These are phyloP conservation scores for Xenotilapia longispinis DNA, from an alignment of 2,113 vertebrate genomes.

Conservation along the genomic window DNA sequence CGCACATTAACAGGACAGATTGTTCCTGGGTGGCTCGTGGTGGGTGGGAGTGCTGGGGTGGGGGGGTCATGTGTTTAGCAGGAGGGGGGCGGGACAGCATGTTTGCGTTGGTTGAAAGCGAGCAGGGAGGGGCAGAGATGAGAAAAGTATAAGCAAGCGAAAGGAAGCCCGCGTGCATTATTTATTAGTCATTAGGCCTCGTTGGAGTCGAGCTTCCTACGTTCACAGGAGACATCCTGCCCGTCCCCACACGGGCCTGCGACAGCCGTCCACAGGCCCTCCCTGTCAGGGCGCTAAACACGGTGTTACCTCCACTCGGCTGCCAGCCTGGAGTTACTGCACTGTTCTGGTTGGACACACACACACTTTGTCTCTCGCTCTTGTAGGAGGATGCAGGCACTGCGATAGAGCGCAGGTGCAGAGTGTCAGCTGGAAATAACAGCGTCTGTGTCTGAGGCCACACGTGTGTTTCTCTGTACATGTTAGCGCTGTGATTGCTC, in stretches of 20 bases:
- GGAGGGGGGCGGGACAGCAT: slow-evolving; percentile 5
- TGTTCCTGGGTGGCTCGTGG: slow-evolving; percentile 58
- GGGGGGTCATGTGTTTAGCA: slow-evolving; percentile 21
- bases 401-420: slow-evolving; percentile 11
- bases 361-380: background rate
- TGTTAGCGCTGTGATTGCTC: background rate
- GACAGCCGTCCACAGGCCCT: background rate
- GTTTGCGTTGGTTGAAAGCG: background rate
- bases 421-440: slow-evolving; percentile 8
- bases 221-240: background rate
- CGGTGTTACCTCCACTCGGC: background rate
- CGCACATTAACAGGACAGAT: slow-evolving; percentile 46
- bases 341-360: background rate
- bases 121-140: background rate
- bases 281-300: background rate
- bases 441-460: background rate
- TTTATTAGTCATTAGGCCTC: slow-evolving; percentile 6
- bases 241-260: background rate
- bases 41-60: background rate
- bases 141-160: background rate
- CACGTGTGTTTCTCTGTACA: background rate
- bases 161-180: slow-evolving; percentile 10
- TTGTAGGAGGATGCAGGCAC: background rate
- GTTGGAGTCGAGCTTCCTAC: background rate
- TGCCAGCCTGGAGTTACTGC: background rate